A percentile compares a stretch with the other conserved stretches of the same genome.
Conservation (phyloP, 2,888 invertebrate genomes). For the Emmelina monodactyla region DNA sequence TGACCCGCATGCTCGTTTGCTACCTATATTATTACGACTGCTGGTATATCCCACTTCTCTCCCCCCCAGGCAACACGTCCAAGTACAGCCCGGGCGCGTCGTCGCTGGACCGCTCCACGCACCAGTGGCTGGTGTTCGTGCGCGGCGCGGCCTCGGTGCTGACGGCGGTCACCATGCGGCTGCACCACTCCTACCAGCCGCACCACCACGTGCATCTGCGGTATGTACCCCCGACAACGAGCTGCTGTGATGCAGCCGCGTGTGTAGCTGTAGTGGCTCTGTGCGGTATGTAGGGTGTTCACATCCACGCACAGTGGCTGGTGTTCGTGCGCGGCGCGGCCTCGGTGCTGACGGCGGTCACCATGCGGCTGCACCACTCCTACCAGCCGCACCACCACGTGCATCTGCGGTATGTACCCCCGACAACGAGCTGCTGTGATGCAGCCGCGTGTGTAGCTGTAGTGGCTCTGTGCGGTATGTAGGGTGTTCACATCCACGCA, state of each 20-base stretch:
- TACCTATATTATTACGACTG: too few species aligned
- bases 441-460: too few species aligned
- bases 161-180: slow-evolving; percentile 77
- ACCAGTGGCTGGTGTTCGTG: slow-evolving; percentile 92
- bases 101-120: slow-evolving; percentile 74
- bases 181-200: slow-evolving; percentile 88
- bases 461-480: too few species aligned
- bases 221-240: slow-evolving; percentile 48
- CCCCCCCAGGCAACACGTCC: slow-evolving; percentile 76
- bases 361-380: slow-evolving; percentile 84
- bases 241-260: too few species aligned
- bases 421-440: too few species aligned
- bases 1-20: too few species aligned
- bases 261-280: too few species aligned
- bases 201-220: slow-evolving; percentile 74
- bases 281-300: too few species aligned
- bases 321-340: slow-evolving; percentile 82
- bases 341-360: slow-evolving; percentile 74
- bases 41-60: too few species aligned
- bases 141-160: slow-evolving; percentile 67
- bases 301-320: slow-evolving; percentile 90
- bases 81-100: slow-evolving; percentile 80
- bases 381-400: slow-evolving; percentile 81
- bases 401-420: slow-evolving; percentile 75
- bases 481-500: too few species aligned